phyloP scores from a whole-genome alignment of 2,888 invertebrate genomes.

The Protodeltote pygarga region DNA sequence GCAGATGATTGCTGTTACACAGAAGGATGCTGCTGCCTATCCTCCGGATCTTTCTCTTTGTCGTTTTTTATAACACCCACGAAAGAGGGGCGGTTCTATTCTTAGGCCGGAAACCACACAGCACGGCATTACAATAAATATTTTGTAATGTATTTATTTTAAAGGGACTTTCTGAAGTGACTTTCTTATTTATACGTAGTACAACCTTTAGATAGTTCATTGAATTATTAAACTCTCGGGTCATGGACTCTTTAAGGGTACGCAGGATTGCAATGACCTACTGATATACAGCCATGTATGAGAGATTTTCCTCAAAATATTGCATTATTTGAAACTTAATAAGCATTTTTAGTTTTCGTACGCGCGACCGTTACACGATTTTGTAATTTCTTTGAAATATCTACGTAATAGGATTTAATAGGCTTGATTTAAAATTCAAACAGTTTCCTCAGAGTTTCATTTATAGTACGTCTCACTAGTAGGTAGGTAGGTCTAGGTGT shows the following conservation, averaged over 20 bases:
- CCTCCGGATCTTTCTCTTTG: no score
- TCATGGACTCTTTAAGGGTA: conserved; percentile 24
- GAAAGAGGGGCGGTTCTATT: no score
- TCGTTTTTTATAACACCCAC: no score
- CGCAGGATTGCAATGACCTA: conserved; percentile 37
- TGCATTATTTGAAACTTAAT: conserved; percentile 30
- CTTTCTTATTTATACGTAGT: conserved; percentile 23
- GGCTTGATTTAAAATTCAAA: no score
- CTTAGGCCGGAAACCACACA: no score
- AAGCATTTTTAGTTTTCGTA: conserved; percentile 20
- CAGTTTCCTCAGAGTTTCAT: no score
- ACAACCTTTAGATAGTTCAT: conserved; percentile 13
- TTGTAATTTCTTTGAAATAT: conserved; percentile 17
- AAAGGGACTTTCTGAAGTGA: conserved; percentile 15
- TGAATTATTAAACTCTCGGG: conserved; percentile 11
- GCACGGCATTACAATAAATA: no score
- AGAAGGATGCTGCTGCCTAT: no score
- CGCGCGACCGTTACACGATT: conserved; percentile 10
- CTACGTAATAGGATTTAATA: no score
- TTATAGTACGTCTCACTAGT: no score
- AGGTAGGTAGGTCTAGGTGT: no score
- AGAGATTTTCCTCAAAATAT: conserved; percentile 28
- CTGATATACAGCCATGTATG: conserved; percentile 6
- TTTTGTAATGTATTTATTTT: conserved; percentile 4
- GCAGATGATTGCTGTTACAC: no score